Evolutionary conservation across 2,888 invertebrate genomes (phyloP).

Genomic region (Trichopria drosophilae): DNA sequence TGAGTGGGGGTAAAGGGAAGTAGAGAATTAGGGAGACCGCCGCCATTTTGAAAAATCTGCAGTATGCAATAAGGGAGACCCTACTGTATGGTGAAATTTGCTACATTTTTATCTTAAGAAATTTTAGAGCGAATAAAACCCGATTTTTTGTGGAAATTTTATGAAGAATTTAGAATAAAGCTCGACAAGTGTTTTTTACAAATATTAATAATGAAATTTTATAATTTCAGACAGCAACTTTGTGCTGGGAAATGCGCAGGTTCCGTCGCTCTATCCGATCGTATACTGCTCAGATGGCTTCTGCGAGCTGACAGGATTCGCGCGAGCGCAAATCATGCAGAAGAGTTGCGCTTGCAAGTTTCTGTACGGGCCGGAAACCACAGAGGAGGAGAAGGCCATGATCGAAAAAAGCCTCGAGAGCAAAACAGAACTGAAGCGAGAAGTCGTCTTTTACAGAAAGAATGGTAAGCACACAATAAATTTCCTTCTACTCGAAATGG

Average conservation of each 20-base stretch:
- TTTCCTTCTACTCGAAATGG: too few species aligned
- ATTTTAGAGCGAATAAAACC: too few species aligned
- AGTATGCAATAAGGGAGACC: too few species aligned
- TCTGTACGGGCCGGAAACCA: conserved; percentile 88
- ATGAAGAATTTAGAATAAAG: too few species aligned
- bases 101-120: too few species aligned
- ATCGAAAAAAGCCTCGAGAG: conserved; percentile 88
- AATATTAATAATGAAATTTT: too few species aligned
- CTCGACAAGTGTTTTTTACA: too few species aligned
- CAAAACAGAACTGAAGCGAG: conserved; percentile 89
- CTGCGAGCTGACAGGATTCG: conserved; percentile 92
- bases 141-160: too few species aligned
- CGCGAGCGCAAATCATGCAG: conserved; percentile 95
- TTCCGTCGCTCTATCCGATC: conserved; percentile 83
- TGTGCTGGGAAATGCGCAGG: conserved; percentile 94
- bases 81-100: too few species aligned
- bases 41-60: too few species aligned
- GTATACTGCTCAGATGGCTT: conserved; percentile 96
- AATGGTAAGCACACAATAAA: conserved; percentile 67
- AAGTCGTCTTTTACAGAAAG: conserved; percentile 93
- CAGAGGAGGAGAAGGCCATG: conserved; percentile 83
- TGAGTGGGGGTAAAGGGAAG: too few species aligned
- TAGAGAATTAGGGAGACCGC: too few species aligned
- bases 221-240: conserved; percentile 87
- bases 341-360: conserved; percentile 95